A percentile compares a stretch with the other conserved stretches of the same genome.
Evolutionary conservation across 2,888 invertebrate genomes (phyloP).

Genomic region (Aporophyla lueneburgensis): DNA sequence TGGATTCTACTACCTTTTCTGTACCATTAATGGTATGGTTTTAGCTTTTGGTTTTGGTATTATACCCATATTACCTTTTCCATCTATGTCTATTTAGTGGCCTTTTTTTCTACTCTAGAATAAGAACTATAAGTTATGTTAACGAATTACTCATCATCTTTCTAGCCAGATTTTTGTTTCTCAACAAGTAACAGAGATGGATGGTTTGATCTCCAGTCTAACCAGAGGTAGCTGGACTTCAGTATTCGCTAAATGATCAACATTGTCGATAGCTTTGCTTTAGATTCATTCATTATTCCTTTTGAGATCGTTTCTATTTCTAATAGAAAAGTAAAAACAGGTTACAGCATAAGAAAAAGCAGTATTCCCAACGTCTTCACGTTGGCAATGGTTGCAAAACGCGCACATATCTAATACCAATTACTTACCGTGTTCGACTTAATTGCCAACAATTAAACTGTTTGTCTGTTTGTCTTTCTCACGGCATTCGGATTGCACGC

Average conservation of each 20-base stretch:
- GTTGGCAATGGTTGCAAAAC: slow-evolving; percentile 54
- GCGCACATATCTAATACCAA: slow-evolving; percentile 57
- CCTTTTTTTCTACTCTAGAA: not conserved
- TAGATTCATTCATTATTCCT: slow-evolving; percentile 1
- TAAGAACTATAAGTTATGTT: not conserved
- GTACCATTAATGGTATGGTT: not conserved
- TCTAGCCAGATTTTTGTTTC: too few relatives aligned
- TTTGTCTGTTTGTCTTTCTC: slow-evolving; percentile 66
- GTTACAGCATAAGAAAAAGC: slow-evolving; percentile 33
- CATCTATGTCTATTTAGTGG: not conserved
- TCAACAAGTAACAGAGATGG: too few relatives aligned
- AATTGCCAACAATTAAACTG: slow-evolving; percentile 61
- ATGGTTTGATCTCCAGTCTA: not conserved
- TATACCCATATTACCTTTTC: not conserved
- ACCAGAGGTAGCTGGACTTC: not conserved
- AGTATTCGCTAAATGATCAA: not conserved
- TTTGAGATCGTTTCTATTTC: slow-evolving; percentile 32
- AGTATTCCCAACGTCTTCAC: slow-evolving; percentile 32
- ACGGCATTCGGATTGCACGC: slow-evolving; percentile 59
- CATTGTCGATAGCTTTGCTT: not conserved
- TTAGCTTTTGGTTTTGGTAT: not conserved
- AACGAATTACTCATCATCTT: not conserved
- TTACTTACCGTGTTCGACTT: slow-evolving; percentile 62
- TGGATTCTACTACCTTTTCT: not conserved
- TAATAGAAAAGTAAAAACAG: slow-evolving; percentile 29